Percentiles rank a stretch among this genome's conserved stretches.
Evolutionary conservation across 2,888 invertebrate genomes (phyloP).

Genomic region (Lasioglossum leucozonium): DNA sequence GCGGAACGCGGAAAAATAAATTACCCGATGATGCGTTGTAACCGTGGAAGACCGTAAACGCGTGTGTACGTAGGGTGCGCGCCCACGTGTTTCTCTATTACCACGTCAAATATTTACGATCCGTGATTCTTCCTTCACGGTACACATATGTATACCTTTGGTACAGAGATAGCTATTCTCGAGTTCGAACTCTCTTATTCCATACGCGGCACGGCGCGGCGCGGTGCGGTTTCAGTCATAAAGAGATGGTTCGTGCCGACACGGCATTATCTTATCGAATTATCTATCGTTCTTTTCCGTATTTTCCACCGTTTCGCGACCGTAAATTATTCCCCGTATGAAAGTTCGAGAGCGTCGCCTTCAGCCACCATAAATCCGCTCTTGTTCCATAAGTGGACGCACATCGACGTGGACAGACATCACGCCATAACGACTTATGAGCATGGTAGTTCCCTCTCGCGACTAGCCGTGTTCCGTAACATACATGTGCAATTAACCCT

Average conservation of each 20-base stretch:
- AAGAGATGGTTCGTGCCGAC: constrained; percentile 43
- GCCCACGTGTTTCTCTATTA: constrained; percentile 53
- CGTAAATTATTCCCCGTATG: constrained; percentile 52
- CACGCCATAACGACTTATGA: constrained; percentile 7
- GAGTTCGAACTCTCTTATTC: neutral
- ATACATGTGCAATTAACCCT: constrained; percentile 39
- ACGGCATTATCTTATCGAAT: constrained; percentile 61
- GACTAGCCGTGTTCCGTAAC: too few relatives aligned
- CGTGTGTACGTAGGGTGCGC: constrained; percentile 17
- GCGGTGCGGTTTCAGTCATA: constrained; percentile 20
- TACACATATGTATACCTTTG: neutral
- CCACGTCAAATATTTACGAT: constrained; percentile 61
- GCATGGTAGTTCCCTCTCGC: constrained; percentile 20
- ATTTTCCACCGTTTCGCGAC: constrained; percentile 26
- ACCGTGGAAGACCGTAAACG: constrained; percentile 38
- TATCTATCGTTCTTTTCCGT: constrained; percentile 54
- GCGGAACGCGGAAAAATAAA: constrained; percentile 41
- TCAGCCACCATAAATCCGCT: constrained; percentile 39
- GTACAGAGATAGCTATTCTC: neutral
- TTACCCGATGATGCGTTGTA: constrained; percentile 38
- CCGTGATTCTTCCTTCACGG: neutral
- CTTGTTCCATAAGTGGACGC: neutral
- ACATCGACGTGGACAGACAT: constrained; percentile 9
- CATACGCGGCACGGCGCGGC: constrained; percentile 7
- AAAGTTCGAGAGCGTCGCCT: constrained; percentile 26